phyloP scores from a whole-genome alignment of 2,113 vertebrate species.

The Cranoglanis bouderius region DNA sequence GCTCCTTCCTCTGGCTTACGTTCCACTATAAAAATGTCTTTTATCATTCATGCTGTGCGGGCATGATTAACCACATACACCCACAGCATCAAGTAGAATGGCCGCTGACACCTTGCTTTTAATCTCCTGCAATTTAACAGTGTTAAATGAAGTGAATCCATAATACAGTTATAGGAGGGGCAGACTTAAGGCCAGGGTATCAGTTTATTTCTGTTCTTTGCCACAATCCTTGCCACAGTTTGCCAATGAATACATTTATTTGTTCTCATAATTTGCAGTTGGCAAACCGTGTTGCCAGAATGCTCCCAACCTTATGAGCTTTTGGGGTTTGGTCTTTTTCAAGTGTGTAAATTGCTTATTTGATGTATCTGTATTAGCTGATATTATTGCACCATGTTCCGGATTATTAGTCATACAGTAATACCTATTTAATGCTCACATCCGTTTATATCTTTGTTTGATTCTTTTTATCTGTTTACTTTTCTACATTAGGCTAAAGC shows the following conservation, averaged over 20 bases:
- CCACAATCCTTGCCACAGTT: not conserved
- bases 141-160: not conserved
- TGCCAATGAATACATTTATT: not conserved
- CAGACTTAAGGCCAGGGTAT: not conserved
- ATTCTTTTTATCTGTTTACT: not conserved
- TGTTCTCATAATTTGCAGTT: not conserved
- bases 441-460: not conserved
- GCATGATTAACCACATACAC: constrained; percentile 36
- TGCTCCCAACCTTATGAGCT: not conserved
- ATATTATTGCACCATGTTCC: not conserved
- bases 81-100: constrained; percentile 10
- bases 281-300: not conserved
- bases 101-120: constrained; percentile 2
- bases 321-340: not conserved
- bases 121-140: constrained; percentile 22
- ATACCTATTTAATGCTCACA: not conserved
- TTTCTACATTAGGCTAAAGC: not conserved
- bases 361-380: not conserved
- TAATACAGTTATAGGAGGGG: not conserved
- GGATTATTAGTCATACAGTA: not conserved
- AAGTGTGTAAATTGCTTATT: not conserved
- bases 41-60: constrained; percentile 20
- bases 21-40: constrained; percentile 39
- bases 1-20: constrained; percentile 13
- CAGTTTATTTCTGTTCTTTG: not conserved